Evolutionary conservation across 2,113 vertebrate species (phyloP), one percentile per base, ranked within the genome.

Genomic region (Todiramphus saurophagus): DNA sequence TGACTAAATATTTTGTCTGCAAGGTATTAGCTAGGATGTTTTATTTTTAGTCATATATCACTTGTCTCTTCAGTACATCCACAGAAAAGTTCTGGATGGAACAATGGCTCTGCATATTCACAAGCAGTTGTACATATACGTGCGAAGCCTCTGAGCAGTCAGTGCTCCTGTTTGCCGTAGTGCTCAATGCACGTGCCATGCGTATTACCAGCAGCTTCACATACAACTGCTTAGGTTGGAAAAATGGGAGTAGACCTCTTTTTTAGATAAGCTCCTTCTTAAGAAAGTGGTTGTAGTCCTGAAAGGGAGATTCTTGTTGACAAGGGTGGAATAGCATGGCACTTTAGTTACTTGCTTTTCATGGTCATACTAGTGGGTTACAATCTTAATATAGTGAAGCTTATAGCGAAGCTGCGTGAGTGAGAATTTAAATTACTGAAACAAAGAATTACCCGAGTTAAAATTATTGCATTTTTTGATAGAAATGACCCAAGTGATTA

Each of bases 371-470:
- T 48, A 13, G 44, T 72, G 43, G 10, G 27, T 75, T 94, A 68
- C 70, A 73, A 6, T 56, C 50, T 70, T 35, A 24, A 24, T 50
- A 24, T 50, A 50, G 21, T 24, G 48, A 90, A 82, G 35, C 64
- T 20, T 51, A 50, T 48, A 69, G 67, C 81, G 48, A 83, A 69
- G 68, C 73, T 68, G n/a, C 74, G 6, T 48, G 37, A 78, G 21
- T 88, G 62, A 64, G 83, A 90, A 67, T 93, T 94, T 64, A 82
- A 86, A 86, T 67, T 73, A 82, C 68, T 83, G 62, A 87, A 91
- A 93, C 19, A 79, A 77, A 43, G 77, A 69, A 41, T 72, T 79
- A 81, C 31, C 43, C 64, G 48, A 41, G 55, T 75, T 94, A 82
- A 84, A 85, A 88, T 93, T 50, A 64, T 58, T 13, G 3, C 60